Evolutionary conservation across 2,888 invertebrate genomes (phyloP).

Genomic region (Muscina levida): DNA sequence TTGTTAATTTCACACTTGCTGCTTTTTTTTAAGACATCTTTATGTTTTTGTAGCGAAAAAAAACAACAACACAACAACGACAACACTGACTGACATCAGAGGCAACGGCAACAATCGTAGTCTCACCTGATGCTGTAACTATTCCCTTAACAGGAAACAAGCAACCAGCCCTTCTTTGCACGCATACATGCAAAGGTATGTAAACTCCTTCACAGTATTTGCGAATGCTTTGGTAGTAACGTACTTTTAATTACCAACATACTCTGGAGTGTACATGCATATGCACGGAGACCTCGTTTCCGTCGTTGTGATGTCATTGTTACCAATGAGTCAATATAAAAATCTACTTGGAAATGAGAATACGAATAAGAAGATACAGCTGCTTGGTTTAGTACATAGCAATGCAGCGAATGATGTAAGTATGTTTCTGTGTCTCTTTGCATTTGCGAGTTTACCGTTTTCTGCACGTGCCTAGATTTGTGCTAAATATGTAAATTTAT

Average conservation of each 20-base stretch:
- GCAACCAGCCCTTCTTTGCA: slow-evolving; percentile 46
- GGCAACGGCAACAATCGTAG: slow-evolving; percentile 37
- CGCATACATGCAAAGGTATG: slow-evolving; percentile 40
- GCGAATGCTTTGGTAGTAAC: too few species aligned
- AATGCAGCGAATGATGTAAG: too few species aligned
- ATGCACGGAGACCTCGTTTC: too few species aligned
- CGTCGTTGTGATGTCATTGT: too few species aligned
- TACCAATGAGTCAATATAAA: too few species aligned
- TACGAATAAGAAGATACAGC: not conserved
- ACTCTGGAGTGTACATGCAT: slow-evolving; percentile 4
- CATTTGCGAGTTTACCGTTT: too few species aligned
- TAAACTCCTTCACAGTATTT: too few species aligned
- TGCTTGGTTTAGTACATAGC: not conserved
- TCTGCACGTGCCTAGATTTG: too few species aligned
- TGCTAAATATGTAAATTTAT: too few species aligned
- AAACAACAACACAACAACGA: slow-evolving; percentile 42
- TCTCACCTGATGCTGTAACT: slow-evolving; percentile 38
- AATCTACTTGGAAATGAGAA: not conserved
- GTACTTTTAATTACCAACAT: too few species aligned
- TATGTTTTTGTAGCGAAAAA: slow-evolving; percentile 12
- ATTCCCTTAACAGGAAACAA: slow-evolving; percentile 28
- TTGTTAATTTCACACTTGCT: slow-evolving; percentile 65
- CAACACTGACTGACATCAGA: slow-evolving; percentile 16
- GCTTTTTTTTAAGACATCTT: slow-evolving; percentile 44
- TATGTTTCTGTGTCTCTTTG: too few species aligned